phyloP scores from a whole-genome alignment of 1,140 invertebrate species.

The Zaprionus inermis region DNA sequence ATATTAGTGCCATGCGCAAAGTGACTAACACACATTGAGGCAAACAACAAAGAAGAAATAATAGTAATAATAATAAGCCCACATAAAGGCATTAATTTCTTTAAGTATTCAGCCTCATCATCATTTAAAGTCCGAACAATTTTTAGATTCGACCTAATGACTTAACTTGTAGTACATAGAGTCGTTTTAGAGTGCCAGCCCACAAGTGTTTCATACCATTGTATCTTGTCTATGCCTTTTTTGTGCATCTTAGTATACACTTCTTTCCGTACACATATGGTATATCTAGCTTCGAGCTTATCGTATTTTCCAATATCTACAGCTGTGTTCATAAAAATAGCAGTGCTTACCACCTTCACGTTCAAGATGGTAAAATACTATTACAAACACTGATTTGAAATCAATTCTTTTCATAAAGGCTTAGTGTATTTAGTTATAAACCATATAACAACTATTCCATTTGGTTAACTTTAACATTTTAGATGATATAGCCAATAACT shows the following conservation, averaged over 20 bases:
- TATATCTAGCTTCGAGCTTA: neutral
- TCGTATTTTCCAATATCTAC: neutral
- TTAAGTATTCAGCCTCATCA: conserved; percentile 32
- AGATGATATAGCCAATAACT: too few relatives aligned
- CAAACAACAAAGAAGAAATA: conserved; percentile 43
- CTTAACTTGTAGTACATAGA: neutral
- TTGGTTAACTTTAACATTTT: too few relatives aligned
- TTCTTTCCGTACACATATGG: too few relatives aligned
- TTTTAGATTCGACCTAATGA: conserved; percentile 1
- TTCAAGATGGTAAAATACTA: too few relatives aligned
- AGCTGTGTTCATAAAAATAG: too few relatives aligned
- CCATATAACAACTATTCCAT: too few relatives aligned
- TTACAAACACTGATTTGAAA: too few relatives aligned
- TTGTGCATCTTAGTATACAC: neutral
- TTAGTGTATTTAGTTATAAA: too few relatives aligned
- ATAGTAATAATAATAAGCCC: conserved; percentile 50
- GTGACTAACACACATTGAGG: conserved; percentile 34
- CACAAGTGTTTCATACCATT: neutral
- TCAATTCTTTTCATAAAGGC: too few relatives aligned
- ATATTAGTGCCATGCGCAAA: neutral
- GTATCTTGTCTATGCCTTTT: too few relatives aligned
- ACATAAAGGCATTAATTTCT: conserved; percentile 54
- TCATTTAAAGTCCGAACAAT: conserved; percentile 24
- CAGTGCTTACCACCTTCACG: too few relatives aligned
- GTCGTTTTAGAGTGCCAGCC: neutral